Conservation (phyloP, 2,888 invertebrate genomes). For the Acrocyrtus sp. region DNA sequence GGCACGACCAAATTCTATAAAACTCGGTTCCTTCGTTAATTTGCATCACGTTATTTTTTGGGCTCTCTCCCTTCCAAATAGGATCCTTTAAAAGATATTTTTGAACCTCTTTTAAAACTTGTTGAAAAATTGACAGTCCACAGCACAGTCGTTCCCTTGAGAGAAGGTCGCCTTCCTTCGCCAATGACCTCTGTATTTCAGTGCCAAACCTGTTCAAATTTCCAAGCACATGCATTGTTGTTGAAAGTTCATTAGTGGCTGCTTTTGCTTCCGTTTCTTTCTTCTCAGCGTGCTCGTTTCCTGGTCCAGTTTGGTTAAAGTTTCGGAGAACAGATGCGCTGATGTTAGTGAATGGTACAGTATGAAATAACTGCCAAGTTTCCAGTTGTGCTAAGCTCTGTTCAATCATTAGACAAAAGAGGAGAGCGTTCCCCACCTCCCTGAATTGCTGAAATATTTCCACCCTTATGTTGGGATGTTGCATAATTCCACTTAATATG, state of each 20-base stretch:
- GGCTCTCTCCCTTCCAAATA: conserved; percentile 90
- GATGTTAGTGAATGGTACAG: conserved; percentile 99
- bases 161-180: conserved; percentile 89
- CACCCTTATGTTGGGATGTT: conserved; percentile 95
- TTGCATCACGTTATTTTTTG: conserved; percentile 93
- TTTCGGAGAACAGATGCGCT: conserved; percentile 94
- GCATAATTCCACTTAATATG: conserved; percentile 95
- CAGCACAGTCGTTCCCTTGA: conserved; percentile 97
- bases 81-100: conserved; percentile 83
- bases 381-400: conserved; percentile 97
- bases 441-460: conserved; percentile 96
- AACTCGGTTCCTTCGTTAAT: conserved; percentile 95
- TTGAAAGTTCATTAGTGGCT: conserved; percentile 66
- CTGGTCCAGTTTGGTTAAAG: conserved; percentile 93
- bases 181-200: conserved; percentile 76
- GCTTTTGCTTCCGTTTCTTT: conserved; percentile 94
- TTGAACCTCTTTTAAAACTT: conserved; percentile 87
- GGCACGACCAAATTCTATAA: conserved; percentile 95
- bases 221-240: conserved; percentile 90
- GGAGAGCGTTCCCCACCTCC: conserved; percentile 95
- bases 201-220: conserved; percentile 96
- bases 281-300: conserved; percentile 89
- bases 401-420: conserved; percentile 95
- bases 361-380: conserved; percentile 94
- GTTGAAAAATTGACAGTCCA: conserved; percentile 96